phyloP scores from a whole-genome alignment of 2,888 invertebrate genomes.

The Malachius bipustulatus region DNA sequence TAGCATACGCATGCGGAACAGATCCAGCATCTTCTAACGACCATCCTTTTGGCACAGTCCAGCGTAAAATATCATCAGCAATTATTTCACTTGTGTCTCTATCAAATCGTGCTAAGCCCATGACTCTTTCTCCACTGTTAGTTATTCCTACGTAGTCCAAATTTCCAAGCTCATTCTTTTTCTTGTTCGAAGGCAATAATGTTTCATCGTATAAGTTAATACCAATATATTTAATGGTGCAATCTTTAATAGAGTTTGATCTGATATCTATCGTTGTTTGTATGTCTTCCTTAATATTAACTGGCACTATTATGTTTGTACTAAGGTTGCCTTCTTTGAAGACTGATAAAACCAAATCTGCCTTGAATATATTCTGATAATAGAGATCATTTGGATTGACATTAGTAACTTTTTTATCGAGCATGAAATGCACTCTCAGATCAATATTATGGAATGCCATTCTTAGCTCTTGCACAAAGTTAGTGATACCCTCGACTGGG shows the following conservation, averaged over 20 bases:
- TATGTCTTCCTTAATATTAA: constrained; percentile 26
- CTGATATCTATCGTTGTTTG: constrained; percentile 15
- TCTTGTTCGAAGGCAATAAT: constrained; percentile 21
- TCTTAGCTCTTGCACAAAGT: constrained; percentile 28
- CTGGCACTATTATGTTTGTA: constrained; percentile 26
- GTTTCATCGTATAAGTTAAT: constrained; percentile 33
- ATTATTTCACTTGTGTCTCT: constrained; percentile 27
- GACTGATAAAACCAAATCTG: constrained; percentile 71
- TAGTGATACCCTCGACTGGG: constrained; percentile 31
- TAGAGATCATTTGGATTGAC: constrained; percentile 52
- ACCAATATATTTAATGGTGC: constrained; percentile 28
- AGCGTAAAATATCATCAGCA: constrained; percentile 39
- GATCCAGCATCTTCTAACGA: constrained; percentile 62
- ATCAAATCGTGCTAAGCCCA: constrained; percentile 48
- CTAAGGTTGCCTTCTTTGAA: constrained; percentile 41
- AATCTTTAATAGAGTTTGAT: constrained; percentile 22
- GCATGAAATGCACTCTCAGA: constrained; percentile 42
- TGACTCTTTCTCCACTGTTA: constrained; percentile 46
- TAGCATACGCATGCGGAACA: constrained; percentile 67
- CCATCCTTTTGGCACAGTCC: constrained; percentile 64
- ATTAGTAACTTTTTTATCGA: constrained; percentile 48
- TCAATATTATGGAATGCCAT: constrained; percentile 21
- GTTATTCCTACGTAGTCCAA: constrained; percentile 31
- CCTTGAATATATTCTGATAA: constrained; percentile 51
- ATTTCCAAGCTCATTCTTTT: constrained; percentile 29